Percentiles rank a stretch among this genome's conserved stretches.
These are phyloP conservation scores for Anolis carolinensis DNA, from an alignment of 2,113 vertebrate species.

Conservation along the genomic window DNA sequence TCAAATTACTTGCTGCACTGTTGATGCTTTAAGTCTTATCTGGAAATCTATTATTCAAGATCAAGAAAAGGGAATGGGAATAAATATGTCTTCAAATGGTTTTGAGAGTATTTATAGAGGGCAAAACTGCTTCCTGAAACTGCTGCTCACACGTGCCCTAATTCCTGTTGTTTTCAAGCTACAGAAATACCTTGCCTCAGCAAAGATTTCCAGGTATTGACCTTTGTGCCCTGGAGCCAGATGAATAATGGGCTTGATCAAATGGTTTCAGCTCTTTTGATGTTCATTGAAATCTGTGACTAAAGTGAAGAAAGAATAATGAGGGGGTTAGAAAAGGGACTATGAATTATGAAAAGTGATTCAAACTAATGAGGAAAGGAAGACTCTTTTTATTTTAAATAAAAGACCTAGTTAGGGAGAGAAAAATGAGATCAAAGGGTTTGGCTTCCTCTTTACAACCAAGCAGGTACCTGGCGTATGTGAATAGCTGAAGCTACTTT, in stretches of 20 bases:
- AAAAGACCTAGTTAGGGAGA: background rate
- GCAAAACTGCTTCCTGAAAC: too few species aligned
- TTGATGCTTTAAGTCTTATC: background rate
- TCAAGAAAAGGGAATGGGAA: background rate
- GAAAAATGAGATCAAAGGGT: background rate
- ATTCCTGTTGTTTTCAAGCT: accelerated
- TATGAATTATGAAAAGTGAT: slow-evolving; percentile 9
- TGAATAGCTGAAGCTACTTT: too few species aligned
- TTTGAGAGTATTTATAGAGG: background rate
- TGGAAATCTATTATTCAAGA: background rate
- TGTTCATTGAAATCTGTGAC: slow-evolving; percentile 11
- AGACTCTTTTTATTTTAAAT: slow-evolving; percentile 11
- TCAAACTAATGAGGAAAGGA: slow-evolving; percentile 1
- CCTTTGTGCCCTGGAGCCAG: background rate
- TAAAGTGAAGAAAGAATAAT: slow-evolving; percentile 6
- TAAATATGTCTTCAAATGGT: background rate
- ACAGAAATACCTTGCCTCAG: background rate
- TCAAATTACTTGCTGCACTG: too few species aligned
- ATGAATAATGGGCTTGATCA: background rate
- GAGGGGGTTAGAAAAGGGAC: background rate
- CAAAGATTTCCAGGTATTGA: background rate
- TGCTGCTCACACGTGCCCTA: background rate
- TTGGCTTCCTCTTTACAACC: background rate
- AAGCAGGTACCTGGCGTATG: background rate
- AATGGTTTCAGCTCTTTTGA: slow-evolving; percentile 1